Conservation (phyloP, 2,888 invertebrate genomes). For the Fragum sueziense region DNA sequence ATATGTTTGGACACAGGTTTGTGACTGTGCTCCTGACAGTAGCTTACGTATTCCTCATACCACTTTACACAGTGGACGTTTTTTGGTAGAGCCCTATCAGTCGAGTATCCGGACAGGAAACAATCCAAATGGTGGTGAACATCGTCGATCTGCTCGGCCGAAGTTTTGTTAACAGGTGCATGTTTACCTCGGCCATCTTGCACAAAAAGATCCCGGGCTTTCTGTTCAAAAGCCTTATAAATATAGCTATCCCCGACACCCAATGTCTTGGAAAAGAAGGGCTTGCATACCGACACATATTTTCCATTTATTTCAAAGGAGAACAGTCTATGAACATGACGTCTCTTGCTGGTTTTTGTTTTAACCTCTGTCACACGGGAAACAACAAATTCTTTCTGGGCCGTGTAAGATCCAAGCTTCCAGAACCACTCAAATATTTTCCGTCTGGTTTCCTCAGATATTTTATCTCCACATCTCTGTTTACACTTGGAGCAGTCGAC, state of each 20-base stretch:
- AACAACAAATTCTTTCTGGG: slow-evolving; percentile 60
- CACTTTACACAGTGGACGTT: slow-evolving; percentile 57
- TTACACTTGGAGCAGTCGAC: slow-evolving; percentile 58
- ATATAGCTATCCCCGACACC: slow-evolving; percentile 57
- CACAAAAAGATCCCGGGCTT: slow-evolving; percentile 52
- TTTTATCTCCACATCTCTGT: slow-evolving; percentile 51
- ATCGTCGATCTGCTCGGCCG: slow-evolving; percentile 39
- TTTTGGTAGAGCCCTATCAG: slow-evolving; percentile 43
- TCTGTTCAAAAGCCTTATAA: slow-evolving; percentile 55
- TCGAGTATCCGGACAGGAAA: slow-evolving; percentile 34
- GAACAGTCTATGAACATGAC: slow-evolving; percentile 55
- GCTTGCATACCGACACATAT: slow-evolving; percentile 55
- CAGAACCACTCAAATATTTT: slow-evolving; percentile 58
- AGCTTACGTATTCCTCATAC: slow-evolving; percentile 49
- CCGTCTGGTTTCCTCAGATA: slow-evolving; percentile 52
- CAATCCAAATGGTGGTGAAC: slow-evolving; percentile 50
- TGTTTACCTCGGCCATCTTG: slow-evolving; percentile 57
- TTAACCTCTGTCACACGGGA: slow-evolving; percentile 47
- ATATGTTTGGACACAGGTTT: slow-evolving; percentile 57
- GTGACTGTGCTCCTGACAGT: slow-evolving; percentile 29
- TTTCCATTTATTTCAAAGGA: slow-evolving; percentile 59
- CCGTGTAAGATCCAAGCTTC: slow-evolving; percentile 54
- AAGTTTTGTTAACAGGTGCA: slow-evolving; percentile 54
- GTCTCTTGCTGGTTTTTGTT: slow-evolving; percentile 47
- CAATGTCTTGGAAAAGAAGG: slow-evolving; percentile 55